Base-by-base conservation (phyloP, 2,113 vertebrate species). In the Glareola pratincola region DNA sequence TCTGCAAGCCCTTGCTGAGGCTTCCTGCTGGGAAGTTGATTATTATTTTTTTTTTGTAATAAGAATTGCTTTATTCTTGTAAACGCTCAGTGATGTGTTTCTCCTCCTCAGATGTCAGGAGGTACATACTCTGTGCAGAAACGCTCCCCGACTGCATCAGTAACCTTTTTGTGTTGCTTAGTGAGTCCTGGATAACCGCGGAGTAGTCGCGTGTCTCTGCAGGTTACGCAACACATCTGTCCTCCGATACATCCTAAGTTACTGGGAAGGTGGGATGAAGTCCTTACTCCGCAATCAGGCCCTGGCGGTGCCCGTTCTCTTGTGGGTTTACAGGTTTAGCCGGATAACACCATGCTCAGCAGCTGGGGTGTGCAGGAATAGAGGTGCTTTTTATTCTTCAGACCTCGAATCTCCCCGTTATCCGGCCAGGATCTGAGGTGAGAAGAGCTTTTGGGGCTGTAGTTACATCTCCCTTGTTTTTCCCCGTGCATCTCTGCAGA, bases 401-500 rank as follows among this genome's bases (percentile, higher is more conserved):
- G 39, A 7, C 39, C 39, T n/a, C 26, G 8, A 29, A 66, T 67
- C 18, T 66, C 13, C 43, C 51, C 11, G 8, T 43, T 78, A 24
- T 12, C 53, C 45, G 32, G 24, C 27, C 17, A 26, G 18, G 72
- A 68, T 32, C 72, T 53, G 30, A 59, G 43, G 13, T 23, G 37
- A 88, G 56, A 57, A 71, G 32, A 64, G 8, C 15, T 86, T 56
- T 56, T 39, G 16, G 60, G 43, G 37, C 59, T 78, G 66, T 14
- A 15, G 22, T 3, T 53, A 5, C 41, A 51, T 30, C 34, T 74
- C 9, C 29, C 3, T 20, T 10, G 1, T 43, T 76, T 39, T 39
- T 36, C 50, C 6, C 9, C 0, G 0, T 10, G 53, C 15, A 30
- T 36, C 9, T 75, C 27, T 37, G 77, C 32, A 78, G 45, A 3